Evolutionary conservation across 2,797 vertebrate genomes (phyloP), one percentile per base, ranked within the genome.

Genomic region (Cynopterus sphinx): DNA sequence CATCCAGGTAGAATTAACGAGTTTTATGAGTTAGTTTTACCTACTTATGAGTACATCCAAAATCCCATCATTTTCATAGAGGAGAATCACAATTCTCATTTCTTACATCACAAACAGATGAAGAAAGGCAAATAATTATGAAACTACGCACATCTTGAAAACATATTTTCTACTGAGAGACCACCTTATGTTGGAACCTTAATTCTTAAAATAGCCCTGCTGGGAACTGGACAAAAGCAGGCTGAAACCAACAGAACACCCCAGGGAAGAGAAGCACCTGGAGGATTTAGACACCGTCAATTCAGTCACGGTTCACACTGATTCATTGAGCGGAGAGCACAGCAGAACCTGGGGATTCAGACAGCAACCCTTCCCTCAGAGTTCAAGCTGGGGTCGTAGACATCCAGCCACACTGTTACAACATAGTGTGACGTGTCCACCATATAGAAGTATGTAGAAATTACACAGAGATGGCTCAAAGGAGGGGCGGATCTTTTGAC

Each of bases 381-480:
- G 26, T 33, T 59, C 77, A 74, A 0, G 17, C 5, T 16, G 59
- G 81, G 59, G 2, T 31, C 33, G 57, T 33, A 75, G 88, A n/a
- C 22, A 49, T 11, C 39, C 8, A 68, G 67, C 41, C 24, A 21
- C 33, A 3, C 41, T 57, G 1, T n/a, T 46, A 22, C 6, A n/a
- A 19, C 3, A 9, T 2, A 19, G 33, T 9, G 0, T 8, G 43
- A 24, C 0, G 0, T 4, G 22, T 11, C 65, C 53, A 70, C 63
- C 36, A 31, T n/a, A 22, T 6, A 46, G 88, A 43, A 68, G 33
- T 13, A 13, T 11, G 6, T 55, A n/a, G 7, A 51, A 21, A 33
- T 77, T 10, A 13, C 1, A 4, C n/a, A 31, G 26, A 46, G 22
- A 36, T 12, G 9, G 53, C 24, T 33, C 71, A 63, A 78, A 91